Evolutionary conservation across 2,113 vertebrate genomes (phyloP).

Genomic region (Perca fluviatilis): DNA sequence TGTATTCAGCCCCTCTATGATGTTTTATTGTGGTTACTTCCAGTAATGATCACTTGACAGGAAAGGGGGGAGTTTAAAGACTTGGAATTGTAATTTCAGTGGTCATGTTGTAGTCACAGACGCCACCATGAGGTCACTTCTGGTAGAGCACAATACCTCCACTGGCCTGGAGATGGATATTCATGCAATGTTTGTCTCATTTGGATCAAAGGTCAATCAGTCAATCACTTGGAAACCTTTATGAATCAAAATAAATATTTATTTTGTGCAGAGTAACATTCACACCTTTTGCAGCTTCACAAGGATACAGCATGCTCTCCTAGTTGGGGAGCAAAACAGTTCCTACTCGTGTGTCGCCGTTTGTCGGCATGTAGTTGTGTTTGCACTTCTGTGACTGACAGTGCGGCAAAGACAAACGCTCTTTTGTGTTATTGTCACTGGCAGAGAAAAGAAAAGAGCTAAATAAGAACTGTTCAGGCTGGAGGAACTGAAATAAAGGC

Average conservation of each 20-base stretch:
- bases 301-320: background rate
- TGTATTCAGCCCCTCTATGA: background rate
- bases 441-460: background rate
- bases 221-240: background rate
- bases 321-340: background rate
- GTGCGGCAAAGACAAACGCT: background rate
- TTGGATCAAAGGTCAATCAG: background rate
- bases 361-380: background rate
- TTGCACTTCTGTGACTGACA: conserved; percentile 22
- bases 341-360: background rate
- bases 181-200: background rate
- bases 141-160: background rate
- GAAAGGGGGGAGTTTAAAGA: background rate
- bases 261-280: background rate
- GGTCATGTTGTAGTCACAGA: conserved; percentile 41
- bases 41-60: conserved; percentile 24
- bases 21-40: conserved; percentile 20
- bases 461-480: background rate
- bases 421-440: background rate
- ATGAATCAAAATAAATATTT: background rate
- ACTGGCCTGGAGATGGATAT: background rate
- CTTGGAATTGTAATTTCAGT: background rate
- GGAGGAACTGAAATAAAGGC: background rate
- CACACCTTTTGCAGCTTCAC: background rate
- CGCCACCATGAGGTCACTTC: conserved; percentile 64